Evolutionary conservation across 2,888 invertebrate genomes (phyloP).

Genomic region (Scaptomyza cyrtandrae): DNA sequence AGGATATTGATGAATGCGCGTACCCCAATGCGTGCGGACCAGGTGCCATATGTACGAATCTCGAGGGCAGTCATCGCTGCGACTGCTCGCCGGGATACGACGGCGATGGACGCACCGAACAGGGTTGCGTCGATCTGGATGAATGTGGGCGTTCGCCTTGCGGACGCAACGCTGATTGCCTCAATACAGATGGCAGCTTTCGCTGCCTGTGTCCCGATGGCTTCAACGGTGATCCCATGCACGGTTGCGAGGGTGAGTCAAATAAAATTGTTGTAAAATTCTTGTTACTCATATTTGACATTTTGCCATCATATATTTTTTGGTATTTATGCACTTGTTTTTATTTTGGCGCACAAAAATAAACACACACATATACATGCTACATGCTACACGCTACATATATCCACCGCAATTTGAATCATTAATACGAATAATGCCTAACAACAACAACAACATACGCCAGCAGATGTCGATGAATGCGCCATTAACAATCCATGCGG

Average conservation of each 20-base stretch:
- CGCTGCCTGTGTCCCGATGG: constrained; percentile 93
- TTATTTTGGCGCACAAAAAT: constrained; percentile 45
- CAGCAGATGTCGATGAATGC: constrained; percentile 90
- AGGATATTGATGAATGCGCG: constrained; percentile 93
- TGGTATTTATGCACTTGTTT: constrained; percentile 45
- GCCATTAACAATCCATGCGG: constrained; percentile 88
- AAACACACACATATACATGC: constrained; percentile 32
- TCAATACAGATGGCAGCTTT: constrained; percentile 91
- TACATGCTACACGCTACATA: constrained; percentile 36
- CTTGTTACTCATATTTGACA: constrained; percentile 48
- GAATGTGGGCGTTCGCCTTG: constrained; percentile 91
- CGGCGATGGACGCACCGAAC: constrained; percentile 89
- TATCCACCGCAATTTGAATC: constrained; percentile 53
- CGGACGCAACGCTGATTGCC: constrained; percentile 91
- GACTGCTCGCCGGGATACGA: constrained; percentile 93
- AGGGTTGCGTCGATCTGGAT: constrained; percentile 90
- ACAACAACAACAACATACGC: constrained; percentile 46
- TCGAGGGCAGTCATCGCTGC: constrained; percentile 92
- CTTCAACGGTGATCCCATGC: constrained; percentile 91
- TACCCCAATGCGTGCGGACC: constrained; percentile 90
- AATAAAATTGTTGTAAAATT: background rate
- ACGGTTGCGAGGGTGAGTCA: constrained; percentile 86
- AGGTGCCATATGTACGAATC: constrained; percentile 92
- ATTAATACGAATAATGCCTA: constrained; percentile 69
- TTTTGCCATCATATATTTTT: constrained; percentile 30